These are phyloP conservation scores for Proales similis DNA, from an alignment of 1,140 invertebrate species.

Conservation along the genomic window DNA sequence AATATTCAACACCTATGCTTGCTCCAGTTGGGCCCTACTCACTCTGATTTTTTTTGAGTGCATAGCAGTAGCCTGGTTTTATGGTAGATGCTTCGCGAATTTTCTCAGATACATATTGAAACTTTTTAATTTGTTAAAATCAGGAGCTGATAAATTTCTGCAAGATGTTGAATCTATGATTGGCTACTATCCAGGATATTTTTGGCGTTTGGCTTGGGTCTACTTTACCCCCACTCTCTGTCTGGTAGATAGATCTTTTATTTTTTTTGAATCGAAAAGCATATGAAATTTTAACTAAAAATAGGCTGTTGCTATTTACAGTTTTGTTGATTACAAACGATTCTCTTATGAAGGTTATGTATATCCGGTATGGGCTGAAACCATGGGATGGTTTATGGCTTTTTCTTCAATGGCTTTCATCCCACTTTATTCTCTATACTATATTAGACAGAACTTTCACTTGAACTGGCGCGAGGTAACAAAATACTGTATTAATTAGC, in stretches of 20 bases:
- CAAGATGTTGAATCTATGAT: conserved; percentile 97
- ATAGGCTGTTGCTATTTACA: conserved; percentile 91
- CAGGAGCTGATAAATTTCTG: conserved; percentile 74
- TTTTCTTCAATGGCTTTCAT: conserved; percentile 96
- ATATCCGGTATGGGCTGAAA: conserved; percentile 89
- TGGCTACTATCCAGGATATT: conserved; percentile 85
- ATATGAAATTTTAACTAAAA: no score
- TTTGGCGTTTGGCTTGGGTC: conserved; percentile 95
- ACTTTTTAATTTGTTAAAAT: no score
- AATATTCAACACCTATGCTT: conserved; percentile 93
- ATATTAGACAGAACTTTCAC: no score
- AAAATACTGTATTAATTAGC: no score
- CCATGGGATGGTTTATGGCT: conserved; percentile 86
- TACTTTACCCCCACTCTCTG: conserved; percentile 75
- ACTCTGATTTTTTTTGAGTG: conserved; percentile 98
- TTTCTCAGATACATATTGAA: no score
- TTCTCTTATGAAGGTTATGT: conserved; percentile 86
- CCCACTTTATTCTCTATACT: conserved; percentile 82
- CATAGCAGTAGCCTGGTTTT: conserved; percentile 93
- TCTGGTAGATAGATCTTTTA: no score
- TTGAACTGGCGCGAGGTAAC: no score
- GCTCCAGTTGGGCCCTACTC: conserved; percentile 87
- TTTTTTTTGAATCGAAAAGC: no score
- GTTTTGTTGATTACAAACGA: conserved; percentile 83
- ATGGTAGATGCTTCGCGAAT: no score